Base-by-base conservation (phyloP, 2,113 vertebrate genomes). In the Coregonus clupeaformis region DNA sequence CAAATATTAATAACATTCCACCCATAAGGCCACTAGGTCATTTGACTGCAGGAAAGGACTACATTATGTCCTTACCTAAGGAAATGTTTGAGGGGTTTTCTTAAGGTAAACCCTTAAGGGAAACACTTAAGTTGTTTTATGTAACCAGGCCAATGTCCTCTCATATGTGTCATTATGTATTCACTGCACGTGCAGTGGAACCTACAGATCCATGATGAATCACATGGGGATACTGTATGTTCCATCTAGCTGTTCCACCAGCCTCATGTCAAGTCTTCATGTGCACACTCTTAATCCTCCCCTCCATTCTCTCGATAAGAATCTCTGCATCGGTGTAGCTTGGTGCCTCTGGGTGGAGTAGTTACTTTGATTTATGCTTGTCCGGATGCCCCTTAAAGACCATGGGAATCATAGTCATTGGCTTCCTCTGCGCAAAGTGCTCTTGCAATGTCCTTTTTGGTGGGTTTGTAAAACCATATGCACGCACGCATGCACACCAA, bases 181-280 rank as follows among this genome's bases (percentile, higher is more conserved):
- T 84, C 69, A 62, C 42, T 47, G 71, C 49, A 47, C 71, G 55
- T 66, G 68, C 32, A 32, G 55, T 49, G 42, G 20, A 45, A n/a
- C 45, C 63, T 27, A 45, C 27, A 32, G 65, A n/a, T 64, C 71
- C 52, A 20, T 72, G 81, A 84, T 79, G 80, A 73, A 78, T 55
- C 71, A 1, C 75, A 65, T 45, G 65, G 25, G 75, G 78, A 67
- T 36, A 32, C 72, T 5, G 2, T 76, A 80, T 64, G 74, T 77
- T 76, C 69, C 47, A 68, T 25, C 24, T 63, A 66, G 9, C 29
- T 49, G 27, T 29, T 14, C 5, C 7, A 47, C 71, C 47, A 77
- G 7, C 36, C 29, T 36, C 32, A 30, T 30, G 36, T 70, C 72
- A 75, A n/a, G 36, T 22, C 67, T 68, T 47, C 29, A 59, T n/a